Percentiles rank a stretch among this genome's conserved stretches.
These are phyloP conservation scores for Auanema sp. DNA, from an alignment of 2,888 invertebrate genomes.

Conservation along the genomic window DNA sequence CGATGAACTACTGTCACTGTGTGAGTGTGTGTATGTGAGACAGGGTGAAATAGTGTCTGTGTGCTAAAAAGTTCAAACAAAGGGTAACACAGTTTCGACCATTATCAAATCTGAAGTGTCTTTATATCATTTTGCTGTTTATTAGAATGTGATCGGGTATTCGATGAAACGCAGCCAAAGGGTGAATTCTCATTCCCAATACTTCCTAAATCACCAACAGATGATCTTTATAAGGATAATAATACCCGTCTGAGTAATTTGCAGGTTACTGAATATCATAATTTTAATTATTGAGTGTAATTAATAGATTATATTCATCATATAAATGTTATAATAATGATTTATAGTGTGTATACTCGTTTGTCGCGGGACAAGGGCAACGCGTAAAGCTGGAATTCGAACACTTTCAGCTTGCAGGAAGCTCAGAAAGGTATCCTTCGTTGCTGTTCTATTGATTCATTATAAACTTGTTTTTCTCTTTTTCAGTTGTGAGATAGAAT, in stretches of 20 bases:
- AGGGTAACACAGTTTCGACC: conserved; percentile 3
- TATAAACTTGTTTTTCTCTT: conserved; percentile 1
- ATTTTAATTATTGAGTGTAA: background rate
- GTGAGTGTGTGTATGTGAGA: too few species aligned
- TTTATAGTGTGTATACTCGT: conserved; percentile 66
- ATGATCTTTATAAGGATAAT: conserved; percentile 6
- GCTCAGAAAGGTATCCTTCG: conserved; percentile 65
- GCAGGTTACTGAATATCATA: conserved; percentile 28
- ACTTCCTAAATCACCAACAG: conserved; percentile 39
- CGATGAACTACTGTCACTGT: background rate
- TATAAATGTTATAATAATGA: background rate
- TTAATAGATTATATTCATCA: background rate
- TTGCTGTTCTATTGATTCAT: background rate
- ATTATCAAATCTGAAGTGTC: conserved; percentile 5
- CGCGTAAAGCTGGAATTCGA: conserved; percentile 66
- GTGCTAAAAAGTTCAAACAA: conserved; percentile 2
- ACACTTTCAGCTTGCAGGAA: conserved; percentile 66
- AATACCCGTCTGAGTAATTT: conserved; percentile 10
- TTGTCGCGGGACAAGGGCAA: conserved; percentile 66
- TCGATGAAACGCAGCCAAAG: conserved; percentile 45
- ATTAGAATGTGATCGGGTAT: conserved; percentile 58
- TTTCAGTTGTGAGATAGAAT: conserved; percentile 67
- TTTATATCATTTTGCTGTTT: conserved; percentile 1
- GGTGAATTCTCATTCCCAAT: conserved; percentile 56
- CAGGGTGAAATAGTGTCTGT: background rate